These are phyloP conservation scores for Ictalurus punctatus DNA, from an alignment of 2,113 vertebrate species.

Conservation along the genomic window DNA sequence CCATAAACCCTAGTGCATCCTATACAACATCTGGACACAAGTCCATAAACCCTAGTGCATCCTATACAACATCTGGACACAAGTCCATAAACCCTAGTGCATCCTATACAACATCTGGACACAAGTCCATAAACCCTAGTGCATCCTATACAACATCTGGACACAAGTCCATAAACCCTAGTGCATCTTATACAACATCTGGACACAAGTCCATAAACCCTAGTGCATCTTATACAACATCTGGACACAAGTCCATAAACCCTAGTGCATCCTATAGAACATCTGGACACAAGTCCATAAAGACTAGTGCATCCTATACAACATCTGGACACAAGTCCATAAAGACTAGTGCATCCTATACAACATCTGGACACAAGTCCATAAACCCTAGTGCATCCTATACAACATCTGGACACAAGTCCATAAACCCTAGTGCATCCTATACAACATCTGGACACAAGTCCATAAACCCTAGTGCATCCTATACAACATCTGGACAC, in stretches of 20 bases:
- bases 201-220: not conserved
- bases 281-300: no score
- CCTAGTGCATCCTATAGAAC: not conserved
- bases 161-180: not conserved
- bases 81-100: no score
- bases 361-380: not conserved
- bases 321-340: no score
- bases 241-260: not conserved
- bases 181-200: not conserved
- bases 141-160: not conserved
- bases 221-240: not conserved
- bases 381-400: not conserved
- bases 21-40: not conserved
- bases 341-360: not conserved
- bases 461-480: no score
- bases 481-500: not conserved
- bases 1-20: no score
- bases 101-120: not conserved
- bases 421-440: no score
- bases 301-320: no score
- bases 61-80: not conserved
- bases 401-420: not conserved
- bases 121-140: not conserved
- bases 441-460: not conserved
- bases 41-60: no score